These are phyloP conservation scores for Aegithalos caudatus DNA, from an alignment of 2,113 vertebrate genomes.

Conservation along the genomic window DNA sequence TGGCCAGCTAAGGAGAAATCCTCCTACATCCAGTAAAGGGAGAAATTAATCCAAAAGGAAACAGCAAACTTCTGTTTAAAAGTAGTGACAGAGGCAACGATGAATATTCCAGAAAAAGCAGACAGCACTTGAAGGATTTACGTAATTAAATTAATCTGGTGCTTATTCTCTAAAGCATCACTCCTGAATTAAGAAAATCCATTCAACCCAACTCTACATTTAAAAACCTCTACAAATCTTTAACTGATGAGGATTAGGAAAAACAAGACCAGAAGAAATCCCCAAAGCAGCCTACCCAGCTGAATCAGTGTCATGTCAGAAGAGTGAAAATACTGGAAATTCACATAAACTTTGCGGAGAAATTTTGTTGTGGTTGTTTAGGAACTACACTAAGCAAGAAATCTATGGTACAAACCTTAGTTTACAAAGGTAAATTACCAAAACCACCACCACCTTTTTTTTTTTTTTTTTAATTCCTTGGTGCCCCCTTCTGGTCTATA, in stretches of 20 bases:
- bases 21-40: not conserved
- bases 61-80: not conserved
- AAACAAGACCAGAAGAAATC: not conserved
- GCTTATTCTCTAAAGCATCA: not conserved
- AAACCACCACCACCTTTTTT: not conserved
- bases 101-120: not conserved
- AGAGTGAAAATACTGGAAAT: not conserved
- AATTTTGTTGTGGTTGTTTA: not conserved
- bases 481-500: conserved; percentile 79
- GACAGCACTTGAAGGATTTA: not conserved
- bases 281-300: not conserved
- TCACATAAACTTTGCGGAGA: not conserved
- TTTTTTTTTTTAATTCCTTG: conserved; percentile 69
- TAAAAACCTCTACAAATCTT: not conserved
- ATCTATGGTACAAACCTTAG: not conserved
- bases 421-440: conserved; percentile 3
- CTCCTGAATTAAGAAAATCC: not conserved
- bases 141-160: not conserved
- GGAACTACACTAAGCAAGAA: not conserved
- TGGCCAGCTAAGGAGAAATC: not conserved
- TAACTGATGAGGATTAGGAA: not conserved
- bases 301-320: not conserved
- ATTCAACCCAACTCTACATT: not conserved
- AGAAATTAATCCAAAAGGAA: not conserved
- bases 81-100: not conserved